A percentile compares a stretch with the other conserved stretches of the same genome.
These are phyloP conservation scores for Ophonus ardosiacus DNA, from an alignment of 2,888 invertebrate genomes.

Conservation along the genomic window DNA sequence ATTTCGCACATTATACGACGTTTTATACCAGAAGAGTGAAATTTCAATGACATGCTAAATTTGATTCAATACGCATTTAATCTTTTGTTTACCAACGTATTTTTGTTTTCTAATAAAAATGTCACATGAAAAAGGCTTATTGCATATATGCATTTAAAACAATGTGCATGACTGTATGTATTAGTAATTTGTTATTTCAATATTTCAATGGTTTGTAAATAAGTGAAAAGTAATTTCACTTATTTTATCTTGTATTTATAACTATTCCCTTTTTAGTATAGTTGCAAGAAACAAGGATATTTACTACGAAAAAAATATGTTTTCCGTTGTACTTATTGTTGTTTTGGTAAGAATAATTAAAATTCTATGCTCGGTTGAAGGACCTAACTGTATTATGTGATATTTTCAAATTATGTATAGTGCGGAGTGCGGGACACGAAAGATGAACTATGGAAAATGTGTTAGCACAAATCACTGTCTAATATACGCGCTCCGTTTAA, in stretches of 20 bases:
- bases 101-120: slow-evolving; percentile 17
- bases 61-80: slow-evolving; percentile 10
- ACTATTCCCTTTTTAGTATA: no score
- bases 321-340: no score
- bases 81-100: slow-evolving; percentile 14
- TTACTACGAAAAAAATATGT: neutral
- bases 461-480: no score
- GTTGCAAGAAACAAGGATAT: neutral
- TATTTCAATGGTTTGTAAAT: neutral
- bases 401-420: no score
- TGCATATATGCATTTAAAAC: neutral
- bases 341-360: no score
- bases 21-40: slow-evolving; percentile 8
- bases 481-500: no score
- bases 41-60: slow-evolving; percentile 39
- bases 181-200: neutral
- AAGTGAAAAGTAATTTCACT: neutral
- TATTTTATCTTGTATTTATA: no score
- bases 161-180: neutral
- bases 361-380: no score
- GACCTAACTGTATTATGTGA: no score
- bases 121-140: neutral
- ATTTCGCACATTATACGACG: slow-evolving; percentile 22
- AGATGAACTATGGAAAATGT: no score
- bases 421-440: no score